Evolutionary conservation across 2,888 invertebrate species (phyloP).

Genomic region (Petrolisthes cinctipes): DNA sequence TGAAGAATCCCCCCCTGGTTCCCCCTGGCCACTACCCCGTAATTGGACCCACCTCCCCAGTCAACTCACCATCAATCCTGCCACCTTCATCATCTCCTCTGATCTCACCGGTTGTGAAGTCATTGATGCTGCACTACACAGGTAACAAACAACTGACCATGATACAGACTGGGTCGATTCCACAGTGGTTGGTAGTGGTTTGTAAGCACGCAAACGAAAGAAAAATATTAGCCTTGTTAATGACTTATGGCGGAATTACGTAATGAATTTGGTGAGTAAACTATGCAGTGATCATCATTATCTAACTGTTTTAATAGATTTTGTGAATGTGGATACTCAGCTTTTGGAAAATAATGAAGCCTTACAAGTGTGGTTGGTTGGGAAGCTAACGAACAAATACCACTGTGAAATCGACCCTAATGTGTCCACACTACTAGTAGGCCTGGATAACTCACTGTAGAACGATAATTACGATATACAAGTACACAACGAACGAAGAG

Average conservation of each 20-base stretch:
- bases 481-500: no score
- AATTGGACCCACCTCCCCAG: conserved; percentile 14
- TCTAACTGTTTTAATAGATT: no score
- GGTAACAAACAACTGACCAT: conserved; percentile 16
- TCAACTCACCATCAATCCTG: conserved; percentile 46
- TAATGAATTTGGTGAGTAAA: no score
- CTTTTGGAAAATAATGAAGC: no score
- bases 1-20: conserved; percentile 45
- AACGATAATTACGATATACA: no score
- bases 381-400: no score
- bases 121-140: conserved; percentile 50
- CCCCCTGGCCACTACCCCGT: conserved; percentile 57
- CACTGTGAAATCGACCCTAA: background rate
- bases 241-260: no score
- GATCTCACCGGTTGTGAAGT: conserved; percentile 51
- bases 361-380: no score
- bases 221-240: no score
- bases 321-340: no score
- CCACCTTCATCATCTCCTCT: conserved; percentile 34
- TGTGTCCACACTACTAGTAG: background rate
- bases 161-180: background rate
- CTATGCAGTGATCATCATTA: no score
- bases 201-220: background rate
- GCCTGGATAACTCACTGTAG: no score
- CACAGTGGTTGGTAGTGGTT: background rate